Evolutionary conservation across 2,888 invertebrate species (phyloP).

Genomic region (Napeogenes inachia): DNA sequence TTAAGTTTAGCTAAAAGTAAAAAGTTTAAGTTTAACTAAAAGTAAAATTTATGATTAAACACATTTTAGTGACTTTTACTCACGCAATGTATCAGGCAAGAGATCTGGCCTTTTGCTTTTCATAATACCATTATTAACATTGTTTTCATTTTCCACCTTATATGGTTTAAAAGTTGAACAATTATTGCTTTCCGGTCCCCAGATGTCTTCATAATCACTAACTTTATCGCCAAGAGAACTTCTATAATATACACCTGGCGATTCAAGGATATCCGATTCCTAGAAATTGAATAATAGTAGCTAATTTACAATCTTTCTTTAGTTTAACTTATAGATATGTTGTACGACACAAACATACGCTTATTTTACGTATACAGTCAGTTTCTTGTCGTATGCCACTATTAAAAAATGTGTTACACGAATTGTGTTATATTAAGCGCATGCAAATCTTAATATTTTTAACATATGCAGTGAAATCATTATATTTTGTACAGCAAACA

Average conservation of each 20-base stretch:
- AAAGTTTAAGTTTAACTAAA: not conserved
- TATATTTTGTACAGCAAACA: conserved; percentile 22
- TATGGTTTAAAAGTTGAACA: conserved; percentile 71
- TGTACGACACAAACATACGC: too few relatives aligned
- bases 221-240: conserved; percentile 94
- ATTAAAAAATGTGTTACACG: not conserved
- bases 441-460: conserved; percentile 16
- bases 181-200: conserved; percentile 82
- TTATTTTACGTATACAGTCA: too few relatives aligned
- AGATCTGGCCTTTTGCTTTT: conserved; percentile 79
- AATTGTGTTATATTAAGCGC: conserved; percentile 13
- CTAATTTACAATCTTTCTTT: not conserved
- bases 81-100: conserved; percentile 78
- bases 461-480: conserved; percentile 22
- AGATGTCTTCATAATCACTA: conserved; percentile 96
- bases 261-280: conserved; percentile 90
- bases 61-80: conserved; percentile 37
- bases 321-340: not conserved
- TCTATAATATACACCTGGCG: conserved; percentile 88
- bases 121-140: conserved; percentile 69
- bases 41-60: not conserved
- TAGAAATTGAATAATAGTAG: conserved; percentile 43
- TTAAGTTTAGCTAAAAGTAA: conserved; percentile 62
- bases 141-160: conserved; percentile 60
- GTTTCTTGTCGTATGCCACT: not conserved